Base-by-base conservation (phyloP, 2,113 vertebrate genomes). In the Nematolebias whitei region DNA sequence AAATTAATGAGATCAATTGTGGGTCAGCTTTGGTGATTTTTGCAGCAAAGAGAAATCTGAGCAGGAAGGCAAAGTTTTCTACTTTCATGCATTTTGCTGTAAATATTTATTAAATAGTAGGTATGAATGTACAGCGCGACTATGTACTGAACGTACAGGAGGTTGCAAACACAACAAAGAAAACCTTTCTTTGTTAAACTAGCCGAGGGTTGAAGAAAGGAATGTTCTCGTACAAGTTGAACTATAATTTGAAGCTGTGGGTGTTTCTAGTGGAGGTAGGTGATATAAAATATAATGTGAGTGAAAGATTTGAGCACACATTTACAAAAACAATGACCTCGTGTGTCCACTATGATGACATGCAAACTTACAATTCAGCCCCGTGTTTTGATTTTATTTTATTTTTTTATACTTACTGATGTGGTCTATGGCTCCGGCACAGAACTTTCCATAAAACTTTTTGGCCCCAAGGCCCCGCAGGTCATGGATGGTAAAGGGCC, bases 361-460 rank as follows among this genome's bases (percentile, higher is more conserved):
- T 35, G 32, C 5, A 35, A 35, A 35, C 32, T 35, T 35, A 29
- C n/a, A 29, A 29, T 29, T 29, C 26, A 29, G 26, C 26, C 7
- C 7, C 7, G 26, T 4, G 26, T 44, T n/a, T 47, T 20, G 9
- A 29, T n/a, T 47, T n/a, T n/a, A n/a, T 18, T 29, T 18, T 29
- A 35, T 8, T 1, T 11, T 56, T 48, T 56, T 45, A 52, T 60
- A 97, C 98, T 96, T 87, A 99, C 98, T 99, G 88, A 99, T 99
- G 69, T 99, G 98, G 88, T 99, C 95, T 19, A 99, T 99, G 66
- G 98, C 94, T 44, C 98, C 98, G 0, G 95, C 98, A 22, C 98
- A 99, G 90, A 99, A 99, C 83, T 99, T 99, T 9, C 98, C 98
- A 0, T 96, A 96, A 78, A 99, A 99, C 78, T 98, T 98, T 91